phyloP scores from a whole-genome alignment of 2,113 vertebrate species.

The Candoia aspera region DNA sequence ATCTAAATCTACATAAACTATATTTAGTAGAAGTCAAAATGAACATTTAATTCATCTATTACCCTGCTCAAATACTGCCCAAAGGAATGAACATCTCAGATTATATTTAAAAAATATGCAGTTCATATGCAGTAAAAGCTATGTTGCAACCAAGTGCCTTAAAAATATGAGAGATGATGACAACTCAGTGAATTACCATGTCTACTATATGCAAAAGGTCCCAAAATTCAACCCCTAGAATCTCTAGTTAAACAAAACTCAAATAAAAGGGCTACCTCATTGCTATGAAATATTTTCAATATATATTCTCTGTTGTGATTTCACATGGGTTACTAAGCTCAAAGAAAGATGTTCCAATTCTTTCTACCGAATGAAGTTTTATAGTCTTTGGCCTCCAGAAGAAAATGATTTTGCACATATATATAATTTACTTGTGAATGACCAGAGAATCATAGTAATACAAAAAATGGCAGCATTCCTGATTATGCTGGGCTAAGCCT shows the following conservation, averaged over 20 bases:
- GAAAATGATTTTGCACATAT: neutral
- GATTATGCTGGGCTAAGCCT: neutral
- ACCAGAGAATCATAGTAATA: neutral
- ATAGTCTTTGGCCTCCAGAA: neutral
- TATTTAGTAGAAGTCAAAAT: neutral
- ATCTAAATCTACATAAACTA: neutral
- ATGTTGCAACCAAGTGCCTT: neutral
- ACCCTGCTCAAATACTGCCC: neutral
- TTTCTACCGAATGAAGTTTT: neutral
- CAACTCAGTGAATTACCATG: neutral
- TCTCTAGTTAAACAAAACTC: neutral
- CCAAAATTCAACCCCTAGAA: neutral
- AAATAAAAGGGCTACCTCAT: neutral
- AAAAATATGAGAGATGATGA: neutral
- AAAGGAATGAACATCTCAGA: neutral
- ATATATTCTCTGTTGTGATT: neutral
- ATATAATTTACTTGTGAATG: neutral
- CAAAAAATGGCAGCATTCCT: neutral
- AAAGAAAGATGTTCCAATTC: neutral
- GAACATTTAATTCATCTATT: neutral
- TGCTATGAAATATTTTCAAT: neutral
- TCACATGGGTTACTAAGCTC: neutral
- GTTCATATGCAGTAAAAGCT: neutral
- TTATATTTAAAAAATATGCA: neutral
- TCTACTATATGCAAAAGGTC: neutral